Base-by-base conservation (phyloP, 2,888 invertebrate species). In the Platycheirus rosarum region DNA sequence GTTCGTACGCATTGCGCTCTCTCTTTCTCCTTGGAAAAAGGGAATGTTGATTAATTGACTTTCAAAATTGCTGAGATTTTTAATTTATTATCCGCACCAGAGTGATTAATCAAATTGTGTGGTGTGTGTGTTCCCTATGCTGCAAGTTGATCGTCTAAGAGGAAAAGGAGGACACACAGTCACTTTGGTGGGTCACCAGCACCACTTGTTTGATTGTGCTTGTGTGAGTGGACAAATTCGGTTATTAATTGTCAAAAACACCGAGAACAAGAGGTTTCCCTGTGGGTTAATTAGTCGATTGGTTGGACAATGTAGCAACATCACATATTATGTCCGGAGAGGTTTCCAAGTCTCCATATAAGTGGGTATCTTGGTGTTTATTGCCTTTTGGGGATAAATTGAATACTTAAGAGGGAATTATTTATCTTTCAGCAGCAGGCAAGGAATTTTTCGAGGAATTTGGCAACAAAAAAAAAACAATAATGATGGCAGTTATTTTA, bases 11-110 rank as follows among this genome's bases (percentile, higher is more conserved):
- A 49, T 13, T 32, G 20, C 23, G 26, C 32, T 49, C 65, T 40
- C 51, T 46, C 44, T 40, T 26, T 53, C 63, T 70, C n/a, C 7
- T 37, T 55, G 1, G 9, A 9, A 71, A 78, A 78, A 78, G 84
- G 82, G 85, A 87, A 85, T 87, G 87, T 87, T 90, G 89, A 89
- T 89, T 89, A 90, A 89, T 89, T 89, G 89, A 89, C 88, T 89
- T 88, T 89, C 90, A 89, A 89, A 89, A 89, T 89, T 88, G 89
- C 87, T 89, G 89, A 90, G 89, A 88, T 89, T 90, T 89, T 89
- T 90, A 89, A 89, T 89, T 89, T 89, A 89, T 89, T 89, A 89
- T 89, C 87, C 88, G 86, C 87, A 86, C 86, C 86, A 86, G 86
- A 87, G 88, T 88, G 88, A 89, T 88, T 89, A 89, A 89, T 89